Base-by-base conservation (phyloP, 2,888 invertebrate genomes). In the Phyllotreta cruciferae region DNA sequence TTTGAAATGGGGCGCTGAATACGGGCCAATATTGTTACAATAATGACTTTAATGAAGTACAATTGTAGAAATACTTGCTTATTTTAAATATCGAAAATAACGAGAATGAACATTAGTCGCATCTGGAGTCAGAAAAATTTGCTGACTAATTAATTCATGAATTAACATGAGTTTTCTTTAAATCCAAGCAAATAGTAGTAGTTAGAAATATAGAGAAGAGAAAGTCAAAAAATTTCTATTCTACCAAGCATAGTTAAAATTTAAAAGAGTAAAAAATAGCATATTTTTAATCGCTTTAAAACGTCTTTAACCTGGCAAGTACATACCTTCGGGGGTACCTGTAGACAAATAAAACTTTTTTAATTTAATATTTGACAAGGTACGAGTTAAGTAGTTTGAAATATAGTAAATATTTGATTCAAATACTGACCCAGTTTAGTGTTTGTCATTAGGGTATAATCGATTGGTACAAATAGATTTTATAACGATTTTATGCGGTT, bases 271-370 rank as follows among this genome's bases (percentile, higher is more conserved):
- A 58, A 42, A 66, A 60, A 58, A 66, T 70, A 70, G 70, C 70
- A 64, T 56, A 60, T 71, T 66, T 69, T 66, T 70, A 70, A 52
- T 13, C 38, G 52, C 52, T n/a, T 70, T 71, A 70, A n/a, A n/a
- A 68, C 61, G 61, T 69, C 63, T 64, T 58, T 57, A 65, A 65
- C 60, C 55, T 66, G 63, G 72, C 75, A 24, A 24, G 24, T 81
- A 81, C 81, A 75, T 81, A 81, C 81, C 81, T 81, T 81, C 80
- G 68, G 81, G 81, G 70, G 78, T 78, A 78, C 81, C 81, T 81
- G 80, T 77, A 74, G 77, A 76, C 73, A 79, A 76, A 79, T 75
- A 75, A 77, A 75, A 78, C 52, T 63, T 62, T 44, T 49, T 66
- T 68, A 61, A 64, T 68, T 64, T 62, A 52, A 41, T 44, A 44